Percentiles rank a stretch among this genome's conserved stretches.
These are phyloP conservation scores for Cyprinodon diabolis DNA, from an alignment of 2,797 vertebrate genomes.

Conservation along the genomic window DNA sequence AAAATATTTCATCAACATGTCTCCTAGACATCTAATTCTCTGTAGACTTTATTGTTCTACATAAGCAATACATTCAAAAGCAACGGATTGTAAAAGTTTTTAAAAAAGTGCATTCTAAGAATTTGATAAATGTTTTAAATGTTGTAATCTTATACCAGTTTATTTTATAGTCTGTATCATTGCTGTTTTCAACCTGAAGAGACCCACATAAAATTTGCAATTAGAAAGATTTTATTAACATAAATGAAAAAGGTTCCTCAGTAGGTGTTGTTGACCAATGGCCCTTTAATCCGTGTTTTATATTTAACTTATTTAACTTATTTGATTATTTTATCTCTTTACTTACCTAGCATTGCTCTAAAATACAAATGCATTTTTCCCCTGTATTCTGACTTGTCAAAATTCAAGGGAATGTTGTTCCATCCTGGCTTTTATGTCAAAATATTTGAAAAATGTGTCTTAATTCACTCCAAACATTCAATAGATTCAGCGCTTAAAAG, in stretches of 20 bases:
- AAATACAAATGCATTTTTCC: too few relatives aligned
- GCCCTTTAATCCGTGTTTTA: too few relatives aligned
- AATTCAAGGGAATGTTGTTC: neutral
- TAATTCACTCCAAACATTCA: neutral
- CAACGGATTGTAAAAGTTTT: neutral
- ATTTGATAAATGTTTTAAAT: neutral
- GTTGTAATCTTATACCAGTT: neutral
- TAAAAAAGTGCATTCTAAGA: neutral
- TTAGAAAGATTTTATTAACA: too few relatives aligned
- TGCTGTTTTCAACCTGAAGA: neutral
- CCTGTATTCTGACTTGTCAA: neutral
- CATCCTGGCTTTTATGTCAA: neutral
- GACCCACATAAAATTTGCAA: too few relatives aligned
- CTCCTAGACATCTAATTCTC: neutral
- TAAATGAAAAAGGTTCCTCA: too few relatives aligned
- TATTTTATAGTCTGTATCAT: neutral
- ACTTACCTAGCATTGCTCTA: too few relatives aligned
- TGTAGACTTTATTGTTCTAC: neutral
- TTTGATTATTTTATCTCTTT: too few relatives aligned
- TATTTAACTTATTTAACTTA: too few relatives aligned
- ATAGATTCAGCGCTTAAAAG: neutral
- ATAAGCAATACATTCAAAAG: neutral
- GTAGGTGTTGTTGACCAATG: too few relatives aligned
- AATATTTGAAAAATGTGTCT: slow-evolving; percentile 3
- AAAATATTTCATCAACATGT: neutral